Conservation (phyloP, 2,113 vertebrate genomes). For the Himantopus leucocephalus region DNA sequence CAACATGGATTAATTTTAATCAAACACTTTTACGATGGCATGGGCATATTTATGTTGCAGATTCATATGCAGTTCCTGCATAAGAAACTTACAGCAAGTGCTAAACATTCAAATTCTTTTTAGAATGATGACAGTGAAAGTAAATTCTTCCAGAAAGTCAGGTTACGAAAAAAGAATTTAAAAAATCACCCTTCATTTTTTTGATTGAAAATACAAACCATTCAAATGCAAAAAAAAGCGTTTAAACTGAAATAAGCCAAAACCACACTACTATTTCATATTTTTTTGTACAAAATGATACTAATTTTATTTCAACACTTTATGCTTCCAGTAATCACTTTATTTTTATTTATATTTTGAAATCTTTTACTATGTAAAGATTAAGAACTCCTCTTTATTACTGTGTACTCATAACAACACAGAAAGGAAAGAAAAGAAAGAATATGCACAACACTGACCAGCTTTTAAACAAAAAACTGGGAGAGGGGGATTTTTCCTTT, state of each 20-base stretch:
- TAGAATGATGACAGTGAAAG: background rate
- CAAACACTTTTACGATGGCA: background rate
- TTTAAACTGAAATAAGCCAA: background rate
- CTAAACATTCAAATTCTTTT: background rate
- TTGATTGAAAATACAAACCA: background rate
- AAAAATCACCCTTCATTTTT: background rate
- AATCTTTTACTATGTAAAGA: background rate
- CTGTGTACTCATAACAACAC: background rate
- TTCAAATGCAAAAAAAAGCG: background rate
- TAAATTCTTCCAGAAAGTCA: background rate
- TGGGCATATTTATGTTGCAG: background rate
- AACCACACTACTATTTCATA: background rate
- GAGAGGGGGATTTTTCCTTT: rapidly evolving
- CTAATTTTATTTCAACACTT: background rate
- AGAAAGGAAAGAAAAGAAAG: background rate
- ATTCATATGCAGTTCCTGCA: background rate
- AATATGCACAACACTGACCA: background rate
- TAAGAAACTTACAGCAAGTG: background rate
- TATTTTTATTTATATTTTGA: background rate
- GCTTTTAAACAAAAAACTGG: background rate
- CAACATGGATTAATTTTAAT: background rate
- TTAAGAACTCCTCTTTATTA: background rate
- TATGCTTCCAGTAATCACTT: background rate
- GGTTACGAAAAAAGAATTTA: background rate
- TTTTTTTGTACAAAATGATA: background rate